Percentiles rank a stretch among this genome's conserved stretches.
These are phyloP conservation scores for Geodia barretti DNA, from an alignment of 37 sponge, comb jelly and placozoan genomes.

Conservation along the genomic window DNA sequence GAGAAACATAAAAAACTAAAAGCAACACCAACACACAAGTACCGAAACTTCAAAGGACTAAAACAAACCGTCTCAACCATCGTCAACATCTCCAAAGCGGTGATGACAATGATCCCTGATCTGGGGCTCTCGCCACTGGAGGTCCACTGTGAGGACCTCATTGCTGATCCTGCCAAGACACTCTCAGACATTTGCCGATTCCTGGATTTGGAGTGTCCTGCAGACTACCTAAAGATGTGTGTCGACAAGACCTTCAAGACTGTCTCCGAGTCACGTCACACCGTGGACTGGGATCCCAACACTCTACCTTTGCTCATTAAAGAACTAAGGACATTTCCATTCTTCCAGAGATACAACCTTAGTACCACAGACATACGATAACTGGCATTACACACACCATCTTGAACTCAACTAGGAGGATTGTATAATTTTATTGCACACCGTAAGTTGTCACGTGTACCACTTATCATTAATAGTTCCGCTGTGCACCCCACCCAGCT, in stretches of 20 bases:
- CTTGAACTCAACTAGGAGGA: too few relatives aligned
- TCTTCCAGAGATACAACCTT: slow-evolving; percentile 40
- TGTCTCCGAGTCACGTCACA: slow-evolving; percentile 21
- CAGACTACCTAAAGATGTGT: slow-evolving; percentile 17
- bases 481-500: too few relatives aligned
- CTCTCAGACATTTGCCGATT: slow-evolving; percentile 2
- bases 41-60: not conserved
- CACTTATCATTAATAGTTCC: too few relatives aligned
- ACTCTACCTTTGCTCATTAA: not conserved
- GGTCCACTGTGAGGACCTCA: slow-evolving; percentile 34
- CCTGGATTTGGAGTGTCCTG: slow-evolving; percentile 24
- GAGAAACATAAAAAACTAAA: slow-evolving; percentile 9
- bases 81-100: slow-evolving; percentile 7
- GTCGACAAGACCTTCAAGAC: not conserved
- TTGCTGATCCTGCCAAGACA: not conserved
- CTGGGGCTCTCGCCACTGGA: slow-evolving; percentile 1
- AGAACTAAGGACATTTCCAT: not conserved
- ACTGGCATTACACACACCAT: too few relatives aligned
- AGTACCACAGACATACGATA: too few relatives aligned
- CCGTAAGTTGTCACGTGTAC: too few relatives aligned
- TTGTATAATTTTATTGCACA: too few relatives aligned
- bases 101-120: not conserved
- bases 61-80: not conserved
- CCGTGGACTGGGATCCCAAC: slow-evolving; percentile 8
- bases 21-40: slow-evolving; percentile 10